Base-by-base conservation (phyloP, 2,797 vertebrate genomes). In the Phylloscopus collybita region DNA sequence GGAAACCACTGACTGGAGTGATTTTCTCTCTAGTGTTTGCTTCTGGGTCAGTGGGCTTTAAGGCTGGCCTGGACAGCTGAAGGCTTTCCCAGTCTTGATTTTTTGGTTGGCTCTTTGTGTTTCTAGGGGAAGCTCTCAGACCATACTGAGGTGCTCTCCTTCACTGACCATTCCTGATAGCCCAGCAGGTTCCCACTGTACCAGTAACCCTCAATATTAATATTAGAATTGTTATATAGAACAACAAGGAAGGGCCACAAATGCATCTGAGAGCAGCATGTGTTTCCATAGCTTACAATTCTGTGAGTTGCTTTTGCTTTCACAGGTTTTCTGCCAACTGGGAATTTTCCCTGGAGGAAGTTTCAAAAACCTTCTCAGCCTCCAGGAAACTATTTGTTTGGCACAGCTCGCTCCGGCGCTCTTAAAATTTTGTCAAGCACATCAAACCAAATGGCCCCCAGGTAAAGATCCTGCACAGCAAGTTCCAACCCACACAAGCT, bases 401-500 rank as follows among this genome's bases (percentile, higher is more conserved):
- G 95, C 61, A 3, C 71, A 84, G 60, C 56, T 56, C 92, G 86
- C 65, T 84, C 40, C 36, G 80, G 56, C 94, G 85, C 85, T 94
- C 87, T 88, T 60, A n/a, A 91, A 90, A 94, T 92, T 95, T 92
- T 94, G 95, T 95, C 91, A 94, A 92, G 92, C 81, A 95, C 94
- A 95, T 97, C 96, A 97, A 95, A 94, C 91, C 88, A 90, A 95
- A 92, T 64, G 60, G 53, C 92, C 83, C 38, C 62, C 30, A 72
- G 92, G 87, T 86, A 95, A 91, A 91, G 91, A 92, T 88, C 80
- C 71, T 70, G 88, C 62, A 36, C 3, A 92, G 91, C 95, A 96
- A 96, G 94, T 96, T 96, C 61, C 90, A 97, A 86, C 95, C 95
- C 95, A 96, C 92, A 96, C 94, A 88, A 36, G 65, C 51, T 93